These are phyloP conservation scores for Catharus bicknelli DNA, from an alignment of 2,113 vertebrate genomes.

Conservation along the genomic window DNA sequence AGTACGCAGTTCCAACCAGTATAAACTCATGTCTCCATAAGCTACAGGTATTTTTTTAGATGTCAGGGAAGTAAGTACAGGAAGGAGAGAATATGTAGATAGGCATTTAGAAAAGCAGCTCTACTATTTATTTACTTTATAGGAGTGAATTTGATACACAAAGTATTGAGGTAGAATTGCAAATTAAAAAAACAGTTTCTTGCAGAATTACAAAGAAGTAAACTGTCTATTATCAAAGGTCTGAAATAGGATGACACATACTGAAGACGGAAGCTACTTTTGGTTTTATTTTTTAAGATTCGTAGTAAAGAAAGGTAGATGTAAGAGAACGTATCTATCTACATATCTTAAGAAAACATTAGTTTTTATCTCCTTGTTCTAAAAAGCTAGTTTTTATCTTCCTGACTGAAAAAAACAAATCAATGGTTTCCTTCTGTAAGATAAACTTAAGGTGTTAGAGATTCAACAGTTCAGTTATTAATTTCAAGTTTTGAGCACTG, in stretches of 20 bases:
- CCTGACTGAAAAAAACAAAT: not conserved
- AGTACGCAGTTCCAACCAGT: not conserved
- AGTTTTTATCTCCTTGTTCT: constrained; percentile 29
- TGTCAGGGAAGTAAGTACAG: not conserved
- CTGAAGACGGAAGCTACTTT: not conserved
- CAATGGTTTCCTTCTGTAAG: constrained; percentile 24
- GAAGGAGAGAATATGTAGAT: not conserved
- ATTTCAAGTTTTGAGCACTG: constrained; percentile 51
- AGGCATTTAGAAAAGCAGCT: not conserved
- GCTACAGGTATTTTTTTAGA: not conserved
- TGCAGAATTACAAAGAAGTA: not conserved
- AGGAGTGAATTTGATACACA: not conserved
- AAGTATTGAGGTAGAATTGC: not conserved
- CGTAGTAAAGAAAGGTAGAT: not conserved
- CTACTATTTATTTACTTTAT: not conserved
- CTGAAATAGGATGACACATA: not conserved
- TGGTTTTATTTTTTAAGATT: constrained; percentile 27
- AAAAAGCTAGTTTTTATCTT: constrained; percentile 35
- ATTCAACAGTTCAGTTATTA: constrained; percentile 45
- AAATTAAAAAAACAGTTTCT: not conserved
- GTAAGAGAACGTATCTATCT: not conserved
- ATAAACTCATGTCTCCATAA: not conserved
- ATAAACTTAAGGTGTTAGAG: constrained; percentile 30
- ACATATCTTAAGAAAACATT: not conserved
- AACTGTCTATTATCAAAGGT: not conserved